Conservation (phyloP, 1,140 invertebrate species). For the Triops cancriformis region DNA sequence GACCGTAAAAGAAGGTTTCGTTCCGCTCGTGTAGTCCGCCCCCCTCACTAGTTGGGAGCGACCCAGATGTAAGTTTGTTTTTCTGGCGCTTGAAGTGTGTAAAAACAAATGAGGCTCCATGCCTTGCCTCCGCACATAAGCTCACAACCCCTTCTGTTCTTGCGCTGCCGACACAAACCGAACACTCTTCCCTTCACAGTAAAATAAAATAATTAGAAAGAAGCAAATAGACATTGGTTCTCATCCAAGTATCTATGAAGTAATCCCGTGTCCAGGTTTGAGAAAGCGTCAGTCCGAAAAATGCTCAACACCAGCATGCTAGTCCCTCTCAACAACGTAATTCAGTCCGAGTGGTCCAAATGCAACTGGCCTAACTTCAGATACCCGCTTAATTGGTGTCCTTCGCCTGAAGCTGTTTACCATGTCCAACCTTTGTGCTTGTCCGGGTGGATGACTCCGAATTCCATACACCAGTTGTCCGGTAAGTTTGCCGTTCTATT, state of each 20-base stretch:
- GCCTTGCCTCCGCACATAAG: neutral
- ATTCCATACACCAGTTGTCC: neutral
- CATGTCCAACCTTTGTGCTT: neutral
- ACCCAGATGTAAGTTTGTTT: constrained; percentile 6
- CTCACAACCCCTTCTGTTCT: neutral
- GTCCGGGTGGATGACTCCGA: neutral
- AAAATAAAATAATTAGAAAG: neutral
- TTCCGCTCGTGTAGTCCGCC: neutral
- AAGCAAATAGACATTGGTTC: neutral
- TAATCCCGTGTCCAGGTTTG: neutral
- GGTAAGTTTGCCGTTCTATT: neutral
- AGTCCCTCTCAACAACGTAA: neutral
- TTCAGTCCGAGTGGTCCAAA: neutral
- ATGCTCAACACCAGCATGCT: constrained; percentile 10
- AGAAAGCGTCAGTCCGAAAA: neutral
- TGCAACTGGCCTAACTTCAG: neutral
- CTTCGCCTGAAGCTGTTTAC: neutral
- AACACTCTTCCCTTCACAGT: neutral
- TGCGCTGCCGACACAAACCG: constrained; percentile 7
- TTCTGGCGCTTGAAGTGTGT: neutral
- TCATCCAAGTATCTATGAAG: neutral
- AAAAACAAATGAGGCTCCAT: constrained; percentile 10
- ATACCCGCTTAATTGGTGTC: neutral
- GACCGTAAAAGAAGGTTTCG: neutral
- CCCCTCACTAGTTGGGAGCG: neutral